A percentile compares a stretch with the other conserved stretches of the same genome.
phyloP scores from a whole-genome alignment of 2,797 vertebrate species.

The Nothura maculosa region DNA sequence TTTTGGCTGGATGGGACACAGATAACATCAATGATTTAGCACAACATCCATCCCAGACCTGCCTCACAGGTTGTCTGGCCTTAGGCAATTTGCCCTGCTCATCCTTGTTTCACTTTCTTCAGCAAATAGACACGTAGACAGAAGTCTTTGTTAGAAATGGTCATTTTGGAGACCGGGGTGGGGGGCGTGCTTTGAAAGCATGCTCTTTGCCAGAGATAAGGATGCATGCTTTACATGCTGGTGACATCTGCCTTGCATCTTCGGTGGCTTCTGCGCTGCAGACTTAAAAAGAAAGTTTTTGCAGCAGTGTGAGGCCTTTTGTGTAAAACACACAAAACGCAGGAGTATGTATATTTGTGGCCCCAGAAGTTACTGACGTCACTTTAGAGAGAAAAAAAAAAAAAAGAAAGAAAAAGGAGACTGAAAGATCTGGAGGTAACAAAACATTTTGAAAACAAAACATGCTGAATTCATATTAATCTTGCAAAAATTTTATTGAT shows the following conservation, averaged over 20 bases:
- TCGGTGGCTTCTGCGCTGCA: background rate
- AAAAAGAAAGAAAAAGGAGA: background rate
- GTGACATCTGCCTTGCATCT: background rate
- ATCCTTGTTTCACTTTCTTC: background rate
- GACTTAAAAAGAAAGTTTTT: background rate
- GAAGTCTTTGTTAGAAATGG: background rate
- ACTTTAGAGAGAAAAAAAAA: background rate
- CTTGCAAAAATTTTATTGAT: background rate
- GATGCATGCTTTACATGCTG: conserved; percentile 21
- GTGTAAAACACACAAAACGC: background rate
- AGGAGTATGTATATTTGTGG: conserved; percentile 11
- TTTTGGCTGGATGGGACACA: background rate
- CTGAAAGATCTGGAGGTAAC: conserved; percentile 10
- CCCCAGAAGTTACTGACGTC: conserved; percentile 8
- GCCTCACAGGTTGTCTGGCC: background rate
- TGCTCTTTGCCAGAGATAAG: background rate
- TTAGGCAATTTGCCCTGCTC: background rate
- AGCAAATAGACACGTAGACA: background rate
- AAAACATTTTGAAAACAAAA: conserved; percentile 44
- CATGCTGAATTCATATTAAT: conserved; percentile 37
- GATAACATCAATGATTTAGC: background rate
- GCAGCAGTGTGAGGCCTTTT: conserved; percentile 21
- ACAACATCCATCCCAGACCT: background rate
- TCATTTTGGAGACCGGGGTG: background rate
- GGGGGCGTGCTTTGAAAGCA: background rate